Evolutionary conservation across 2,888 invertebrate genomes (phyloP).

Genomic region (Caenorhabditis sp.): DNA sequence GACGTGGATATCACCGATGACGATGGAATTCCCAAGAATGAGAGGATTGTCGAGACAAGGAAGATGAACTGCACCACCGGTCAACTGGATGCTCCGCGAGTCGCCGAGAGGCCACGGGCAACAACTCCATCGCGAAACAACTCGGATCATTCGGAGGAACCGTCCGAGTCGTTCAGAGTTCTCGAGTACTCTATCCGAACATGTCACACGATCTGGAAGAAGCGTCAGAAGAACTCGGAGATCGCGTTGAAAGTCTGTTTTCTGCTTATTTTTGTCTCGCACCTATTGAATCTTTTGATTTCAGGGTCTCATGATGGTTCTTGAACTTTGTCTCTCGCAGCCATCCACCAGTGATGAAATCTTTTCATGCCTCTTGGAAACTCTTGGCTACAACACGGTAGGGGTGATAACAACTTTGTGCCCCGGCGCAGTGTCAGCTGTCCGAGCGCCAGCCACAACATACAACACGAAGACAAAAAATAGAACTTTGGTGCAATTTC

Average conservation of each 20-base stretch:
- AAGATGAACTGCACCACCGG: conserved; percentile 42
- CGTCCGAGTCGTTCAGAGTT: neutral
- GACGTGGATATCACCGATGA: conserved; percentile 29
- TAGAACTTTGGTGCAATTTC: conserved; percentile 19
- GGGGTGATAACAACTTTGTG: conserved; percentile 15
- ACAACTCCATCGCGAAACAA: too few relatives aligned
- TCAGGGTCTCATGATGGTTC: conserved; percentile 70
- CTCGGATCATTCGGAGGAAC: too few relatives aligned
- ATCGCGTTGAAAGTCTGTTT: conserved; percentile 68
- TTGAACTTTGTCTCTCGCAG: conserved; percentile 70
- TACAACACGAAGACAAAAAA: conserved; percentile 33
- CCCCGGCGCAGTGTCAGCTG: conserved; percentile 21
- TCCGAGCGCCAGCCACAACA: conserved; percentile 2
- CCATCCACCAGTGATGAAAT: conserved; percentile 58
- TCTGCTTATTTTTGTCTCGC: too few relatives aligned
- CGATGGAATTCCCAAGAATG: conserved; percentile 37
- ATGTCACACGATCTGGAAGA: conserved; percentile 63
- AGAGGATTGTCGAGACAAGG: conserved; percentile 27
- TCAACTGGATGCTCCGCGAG: conserved; percentile 17
- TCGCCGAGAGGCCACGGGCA: conserved; percentile 3
- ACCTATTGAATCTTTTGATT: neutral
- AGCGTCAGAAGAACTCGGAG: conserved; percentile 65
- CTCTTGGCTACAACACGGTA: conserved; percentile 72
- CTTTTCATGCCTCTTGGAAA: conserved; percentile 67
- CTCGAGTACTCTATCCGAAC: conserved; percentile 34